Base-by-base conservation (phyloP, 2,888 invertebrate genomes). In the Mantis religiosa region DNA sequence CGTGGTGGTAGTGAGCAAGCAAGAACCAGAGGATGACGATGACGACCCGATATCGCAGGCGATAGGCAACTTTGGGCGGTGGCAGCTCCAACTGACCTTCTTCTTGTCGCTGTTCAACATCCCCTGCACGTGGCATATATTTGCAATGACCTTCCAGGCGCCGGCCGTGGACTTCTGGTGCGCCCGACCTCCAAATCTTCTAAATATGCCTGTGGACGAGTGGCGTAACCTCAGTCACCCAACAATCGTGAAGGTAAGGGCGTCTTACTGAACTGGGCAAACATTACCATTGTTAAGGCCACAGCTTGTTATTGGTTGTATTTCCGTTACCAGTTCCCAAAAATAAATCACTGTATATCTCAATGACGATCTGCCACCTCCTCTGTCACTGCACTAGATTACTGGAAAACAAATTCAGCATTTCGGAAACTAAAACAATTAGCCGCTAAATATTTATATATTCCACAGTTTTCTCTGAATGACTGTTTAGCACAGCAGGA, bases 61-160 rank as follows among this genome's bases (percentile, higher is more conserved):
- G 85, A 96, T 97, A 91, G 97, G 97, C 3, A 95, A 96, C 92
- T 97, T 96, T 92, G 97, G 97, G 86, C 94, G 95, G 91, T 97
- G 97, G 97, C 97, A 97, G 93, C 93, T 96, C 90, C 92, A 96
- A 90, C 95, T 96, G 93, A 97, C 97, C 6, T 95, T 97, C 92
- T 93, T 97, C 84, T 93, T 97, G 90, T 96, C 97, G 3, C 93
- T 97, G 85, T 96, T 97, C 93, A 97, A 97, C 92, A 95, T 97
- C 91, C 97, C 97, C 2, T 97, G 97, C 93, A 97, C 97, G 83
- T 97, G 96, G 94, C 97, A 97, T 93, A 97, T 97, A 92, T 96
- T 96, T 92, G 95, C 96, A 88, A 95, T 96, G 82, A 96, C 96
- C 0, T 97, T 97, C 93, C 96, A 96, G 92, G 96, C 96, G 87